Conservation (phyloP, 2,888 invertebrate genomes). For the Lycia hirtaria region DNA sequence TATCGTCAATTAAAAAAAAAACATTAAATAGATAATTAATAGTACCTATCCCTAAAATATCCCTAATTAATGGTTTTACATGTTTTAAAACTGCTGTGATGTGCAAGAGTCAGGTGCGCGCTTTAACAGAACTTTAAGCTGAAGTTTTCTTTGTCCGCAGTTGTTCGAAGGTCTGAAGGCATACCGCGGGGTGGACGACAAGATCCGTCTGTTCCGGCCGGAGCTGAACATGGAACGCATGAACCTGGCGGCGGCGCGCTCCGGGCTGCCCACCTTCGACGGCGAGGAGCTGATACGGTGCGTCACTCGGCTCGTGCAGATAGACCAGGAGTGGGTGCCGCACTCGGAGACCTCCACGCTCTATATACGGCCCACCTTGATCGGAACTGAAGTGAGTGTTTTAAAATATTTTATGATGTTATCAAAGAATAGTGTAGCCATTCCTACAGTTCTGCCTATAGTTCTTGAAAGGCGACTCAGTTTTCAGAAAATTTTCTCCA, state of each 20-base stretch:
- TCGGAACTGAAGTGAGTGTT: conserved; percentile 97
- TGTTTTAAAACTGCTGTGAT: too few species aligned
- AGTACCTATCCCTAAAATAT: too few species aligned
- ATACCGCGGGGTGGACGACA: conserved; percentile 96
- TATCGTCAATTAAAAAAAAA: too few species aligned
- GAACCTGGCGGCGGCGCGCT: conserved; percentile 93
- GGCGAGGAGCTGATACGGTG: conserved; percentile 94
- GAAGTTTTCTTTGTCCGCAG: conserved; percentile 78
- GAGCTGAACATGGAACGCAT: conserved; percentile 97
- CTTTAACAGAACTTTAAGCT: background rate
- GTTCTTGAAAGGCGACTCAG: background rate
- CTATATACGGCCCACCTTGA: conserved; percentile 97
- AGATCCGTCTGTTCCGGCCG: conserved; percentile 97
- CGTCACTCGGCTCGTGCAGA: conserved; percentile 92
- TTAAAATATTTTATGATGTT: too few species aligned
- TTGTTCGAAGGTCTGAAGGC: conserved; percentile 99
- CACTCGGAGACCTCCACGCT: conserved; percentile 95
- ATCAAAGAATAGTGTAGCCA: background rate
- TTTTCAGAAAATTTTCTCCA: too few species aligned
- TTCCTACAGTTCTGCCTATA: background rate
- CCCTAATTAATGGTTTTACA: too few species aligned
- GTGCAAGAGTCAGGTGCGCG: too few species aligned
- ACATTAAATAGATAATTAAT: too few species aligned
- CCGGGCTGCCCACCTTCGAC: conserved; percentile 96
- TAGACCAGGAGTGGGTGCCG: conserved; percentile 99